Conservation (phyloP, 2,888 invertebrate species). For the Cryptocephalus moraei region DNA sequence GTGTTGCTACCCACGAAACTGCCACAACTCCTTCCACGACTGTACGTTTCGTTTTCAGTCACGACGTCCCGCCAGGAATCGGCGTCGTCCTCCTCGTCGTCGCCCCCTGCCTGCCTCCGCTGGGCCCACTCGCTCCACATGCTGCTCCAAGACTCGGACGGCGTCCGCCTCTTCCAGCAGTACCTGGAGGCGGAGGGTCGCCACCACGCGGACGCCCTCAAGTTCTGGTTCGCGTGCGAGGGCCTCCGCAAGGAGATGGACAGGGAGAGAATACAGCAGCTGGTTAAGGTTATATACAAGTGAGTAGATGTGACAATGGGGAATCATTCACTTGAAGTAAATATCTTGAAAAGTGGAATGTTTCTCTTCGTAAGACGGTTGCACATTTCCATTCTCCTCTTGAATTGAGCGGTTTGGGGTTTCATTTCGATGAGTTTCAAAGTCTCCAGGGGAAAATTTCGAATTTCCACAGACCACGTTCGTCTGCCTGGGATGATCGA, state of each 20-base stretch:
- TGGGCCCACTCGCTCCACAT: conserved; percentile 83
- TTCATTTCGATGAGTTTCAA: no score
- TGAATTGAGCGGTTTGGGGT: no score
- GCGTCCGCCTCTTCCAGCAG: conserved; percentile 76
- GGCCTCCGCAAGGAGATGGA: conserved; percentile 71
- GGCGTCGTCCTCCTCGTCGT: conserved; percentile 3
- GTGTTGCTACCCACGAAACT: no score
- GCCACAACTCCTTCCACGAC: no score
- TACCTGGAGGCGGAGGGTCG: conserved; percentile 72
- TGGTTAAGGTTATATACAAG: conserved; percentile 80
- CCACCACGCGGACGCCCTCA: conserved; percentile 68
- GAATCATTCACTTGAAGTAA: not conserved
- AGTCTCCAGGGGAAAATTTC: no score
- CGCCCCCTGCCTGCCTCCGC: conserved; percentile 65
- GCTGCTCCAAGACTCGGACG: conserved; percentile 82
- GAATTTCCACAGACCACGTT: no score
- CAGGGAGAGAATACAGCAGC: conserved; percentile 58
- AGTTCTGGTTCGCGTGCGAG: conserved; percentile 92
- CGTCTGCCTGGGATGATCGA: not conserved
- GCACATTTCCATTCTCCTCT: no score
- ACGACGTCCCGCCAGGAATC: no score
- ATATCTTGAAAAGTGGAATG: not conserved
- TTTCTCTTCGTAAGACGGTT: no score
- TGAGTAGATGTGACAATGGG: conserved; percentile 30
- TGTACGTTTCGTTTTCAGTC: no score